phyloP scores from a whole-genome alignment of 1,140 invertebrate genomes.

The Zophobas morio region DNA sequence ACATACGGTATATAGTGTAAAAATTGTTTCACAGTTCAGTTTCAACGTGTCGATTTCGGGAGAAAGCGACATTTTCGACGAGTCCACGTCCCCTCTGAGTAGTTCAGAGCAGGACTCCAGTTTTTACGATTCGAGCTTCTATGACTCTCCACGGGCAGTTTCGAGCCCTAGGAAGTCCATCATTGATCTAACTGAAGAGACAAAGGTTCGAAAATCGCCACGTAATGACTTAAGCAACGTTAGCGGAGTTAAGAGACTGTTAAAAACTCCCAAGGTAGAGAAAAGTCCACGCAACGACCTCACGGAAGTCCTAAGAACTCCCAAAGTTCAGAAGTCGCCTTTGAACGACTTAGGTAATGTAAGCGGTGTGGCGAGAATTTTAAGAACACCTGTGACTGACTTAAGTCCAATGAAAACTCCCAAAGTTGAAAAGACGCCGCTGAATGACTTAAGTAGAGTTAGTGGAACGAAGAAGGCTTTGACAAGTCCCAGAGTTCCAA shows the following conservation, averaged over 20 bases:
- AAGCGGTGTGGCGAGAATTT: too few relatives aligned
- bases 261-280: background rate
- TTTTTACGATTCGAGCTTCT: background rate
- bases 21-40: background rate
- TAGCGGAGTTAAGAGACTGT: slow-evolving; percentile 15
- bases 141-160: background rate
- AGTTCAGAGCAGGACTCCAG: background rate
- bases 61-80: background rate
- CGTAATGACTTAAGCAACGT: slow-evolving; percentile 1
- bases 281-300: slow-evolving; percentile 3
- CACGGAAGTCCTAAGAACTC: slow-evolving; percentile 9
- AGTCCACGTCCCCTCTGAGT: background rate
- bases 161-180: background rate
- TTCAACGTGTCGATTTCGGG: background rate
- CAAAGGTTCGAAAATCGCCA: background rate
- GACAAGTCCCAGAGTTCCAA: slow-evolving; percentile 56
- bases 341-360: slow-evolving; percentile 61
- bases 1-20: too few relatives aligned
- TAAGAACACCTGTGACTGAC: slow-evolving; percentile 52
- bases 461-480: slow-evolving; percentile 56
- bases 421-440: slow-evolving; percentile 53
- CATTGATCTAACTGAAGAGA: background rate
- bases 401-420: too few relatives aligned
- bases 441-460: slow-evolving; percentile 54
- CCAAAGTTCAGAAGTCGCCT: slow-evolving; percentile 51